phyloP scores from a whole-genome alignment of 1,140 invertebrate genomes.

The Eueides isabella region DNA sequence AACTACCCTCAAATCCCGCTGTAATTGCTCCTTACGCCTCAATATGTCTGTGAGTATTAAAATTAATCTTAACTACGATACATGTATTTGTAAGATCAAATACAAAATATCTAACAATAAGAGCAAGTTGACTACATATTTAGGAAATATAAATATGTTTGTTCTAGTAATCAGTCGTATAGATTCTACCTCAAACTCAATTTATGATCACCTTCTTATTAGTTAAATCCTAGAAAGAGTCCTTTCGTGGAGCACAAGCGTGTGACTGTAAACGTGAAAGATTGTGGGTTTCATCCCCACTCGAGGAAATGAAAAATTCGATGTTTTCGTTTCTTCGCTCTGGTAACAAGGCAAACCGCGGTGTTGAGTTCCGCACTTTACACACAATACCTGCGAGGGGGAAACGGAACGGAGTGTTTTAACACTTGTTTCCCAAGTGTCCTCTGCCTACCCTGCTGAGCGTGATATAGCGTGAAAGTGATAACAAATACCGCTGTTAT shows the following conservation, averaged over 20 bases:
- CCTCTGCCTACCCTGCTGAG: background rate
- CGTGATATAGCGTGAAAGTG: too few species aligned
- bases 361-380: background rate
- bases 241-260: too few species aligned
- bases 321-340: too few species aligned
- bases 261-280: background rate
- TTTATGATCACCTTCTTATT: too few species aligned
- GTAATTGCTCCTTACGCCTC: constrained; percentile 64
- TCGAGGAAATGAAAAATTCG: background rate
- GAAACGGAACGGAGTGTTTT: background rate
- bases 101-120: too few species aligned
- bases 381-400: background rate
- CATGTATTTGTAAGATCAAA: background rate
- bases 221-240: too few species aligned
- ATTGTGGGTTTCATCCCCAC: background rate
- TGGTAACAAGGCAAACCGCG: too few species aligned
- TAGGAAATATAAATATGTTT: too few species aligned
- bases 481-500: too few species aligned
- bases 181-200: too few species aligned
- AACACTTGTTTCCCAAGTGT: background rate
- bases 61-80: constrained; percentile 18
- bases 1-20: constrained; percentile 73
- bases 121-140: too few species aligned
- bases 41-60: constrained; percentile 27
- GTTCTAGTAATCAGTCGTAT: too few species aligned